Conservation (phyloP, 2,797 vertebrate genomes). For the Lepidocolaptes lacrymiger region DNA sequence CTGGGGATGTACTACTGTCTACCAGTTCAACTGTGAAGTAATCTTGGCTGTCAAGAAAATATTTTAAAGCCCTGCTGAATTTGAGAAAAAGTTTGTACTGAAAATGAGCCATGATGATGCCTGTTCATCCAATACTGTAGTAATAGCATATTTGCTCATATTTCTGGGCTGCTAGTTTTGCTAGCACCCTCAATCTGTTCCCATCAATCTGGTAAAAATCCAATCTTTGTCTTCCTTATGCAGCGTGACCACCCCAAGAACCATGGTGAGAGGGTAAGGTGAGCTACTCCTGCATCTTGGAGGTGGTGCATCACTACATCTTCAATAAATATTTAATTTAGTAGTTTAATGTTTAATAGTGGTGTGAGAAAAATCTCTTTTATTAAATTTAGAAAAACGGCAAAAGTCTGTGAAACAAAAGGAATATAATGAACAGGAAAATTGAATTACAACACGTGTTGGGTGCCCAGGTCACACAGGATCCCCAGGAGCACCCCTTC, state of each 20-base stretch:
- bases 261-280: not conserved
- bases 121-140: not conserved
- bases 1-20: not conserved
- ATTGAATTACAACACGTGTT: too few species aligned
- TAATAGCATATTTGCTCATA: not conserved
- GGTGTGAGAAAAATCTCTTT: not conserved
- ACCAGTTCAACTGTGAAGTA: not conserved
- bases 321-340: not conserved
- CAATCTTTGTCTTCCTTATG: not conserved
- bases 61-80: not conserved
- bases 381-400: too few species aligned
- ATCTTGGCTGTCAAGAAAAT: not conserved
- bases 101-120: not conserved
- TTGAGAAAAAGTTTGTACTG: not conserved
- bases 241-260: not conserved
- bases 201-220: not conserved
- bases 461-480: too few species aligned
- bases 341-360: not conserved
- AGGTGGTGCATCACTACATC: not conserved
- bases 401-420: too few species aligned
- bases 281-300: not conserved
- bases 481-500: too few species aligned
- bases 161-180: not conserved
- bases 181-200: not conserved
- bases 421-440: too few species aligned